Evolutionary conservation across 2,797 vertebrate species (phyloP).

Genomic region (Catharus ustulatus): DNA sequence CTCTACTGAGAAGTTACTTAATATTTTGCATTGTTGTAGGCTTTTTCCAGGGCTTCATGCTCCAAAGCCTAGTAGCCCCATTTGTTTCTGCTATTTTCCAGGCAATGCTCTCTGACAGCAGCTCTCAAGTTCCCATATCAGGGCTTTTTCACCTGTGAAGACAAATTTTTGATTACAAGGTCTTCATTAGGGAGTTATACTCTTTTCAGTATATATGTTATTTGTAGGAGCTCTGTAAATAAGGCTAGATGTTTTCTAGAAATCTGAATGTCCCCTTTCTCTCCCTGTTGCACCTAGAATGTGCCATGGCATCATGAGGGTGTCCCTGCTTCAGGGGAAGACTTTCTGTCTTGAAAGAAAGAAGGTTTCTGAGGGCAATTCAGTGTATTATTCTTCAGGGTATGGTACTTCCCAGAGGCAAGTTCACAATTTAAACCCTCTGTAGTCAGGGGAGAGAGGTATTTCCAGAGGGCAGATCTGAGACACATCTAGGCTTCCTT

Average conservation of each 20-base stretch:
- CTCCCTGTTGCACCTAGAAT: background rate
- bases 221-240: background rate
- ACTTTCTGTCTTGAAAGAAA: background rate
- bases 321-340: background rate
- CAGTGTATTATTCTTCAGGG: background rate
- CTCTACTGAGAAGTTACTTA: background rate
- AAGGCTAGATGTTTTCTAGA: background rate
- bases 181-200: background rate
- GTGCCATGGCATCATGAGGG: background rate
- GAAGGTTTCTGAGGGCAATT: background rate
- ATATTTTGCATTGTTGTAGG: background rate
- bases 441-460: background rate
- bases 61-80: background rate
- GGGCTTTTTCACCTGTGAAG: background rate
- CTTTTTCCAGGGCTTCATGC: background rate
- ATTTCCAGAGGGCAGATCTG: slow-evolving; percentile 5
- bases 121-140: background rate
- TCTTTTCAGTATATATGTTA: background rate
- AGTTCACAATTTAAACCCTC: background rate
- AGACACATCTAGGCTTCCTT: background rate
- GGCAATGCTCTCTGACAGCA: background rate
- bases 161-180: background rate
- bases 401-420: background rate
- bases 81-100: background rate
- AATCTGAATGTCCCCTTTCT: background rate